A percentile compares a stretch with the other conserved stretches of the same genome.
These are phyloP conservation scores for Baryphthengus martii DNA, from an alignment of 2,113 vertebrate species.

Conservation along the genomic window DNA sequence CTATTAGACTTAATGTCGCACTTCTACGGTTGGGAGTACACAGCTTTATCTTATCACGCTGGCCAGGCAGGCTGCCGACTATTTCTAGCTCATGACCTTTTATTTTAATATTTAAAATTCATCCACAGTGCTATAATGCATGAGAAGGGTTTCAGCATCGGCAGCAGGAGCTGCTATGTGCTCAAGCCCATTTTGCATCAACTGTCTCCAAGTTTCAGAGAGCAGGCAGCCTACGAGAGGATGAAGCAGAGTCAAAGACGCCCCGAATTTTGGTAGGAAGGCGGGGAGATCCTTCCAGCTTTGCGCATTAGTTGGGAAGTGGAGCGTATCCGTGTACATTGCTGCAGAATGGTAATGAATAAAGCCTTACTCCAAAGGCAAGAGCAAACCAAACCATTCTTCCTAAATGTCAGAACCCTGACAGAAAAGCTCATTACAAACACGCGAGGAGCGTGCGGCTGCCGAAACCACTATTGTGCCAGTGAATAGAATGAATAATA, in stretches of 20 bases:
- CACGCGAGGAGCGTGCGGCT: not conserved
- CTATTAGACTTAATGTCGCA: conserved; percentile 17
- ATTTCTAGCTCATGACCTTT: conserved; percentile 40
- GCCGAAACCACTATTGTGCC: not conserved
- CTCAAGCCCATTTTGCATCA: accelerated
- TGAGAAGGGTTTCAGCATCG: not conserved
- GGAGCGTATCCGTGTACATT: not conserved
- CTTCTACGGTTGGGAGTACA: not conserved
- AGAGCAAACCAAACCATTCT: not conserved
- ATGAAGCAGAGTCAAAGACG: not conserved
- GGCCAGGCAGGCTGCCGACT: not conserved
- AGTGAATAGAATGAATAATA: conserved; percentile 12
- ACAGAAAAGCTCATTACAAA: not conserved
- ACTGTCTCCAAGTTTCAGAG: not conserved
- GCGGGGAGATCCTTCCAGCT: not conserved
- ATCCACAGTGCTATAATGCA: not conserved
- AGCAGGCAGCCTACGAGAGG: accelerated
- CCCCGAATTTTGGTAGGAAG: not conserved
- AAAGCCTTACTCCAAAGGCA: not conserved
- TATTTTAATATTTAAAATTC: conserved; percentile 55
- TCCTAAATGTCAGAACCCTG: not conserved
- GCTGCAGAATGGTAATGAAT: not conserved
- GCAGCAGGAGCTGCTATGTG: not conserved
- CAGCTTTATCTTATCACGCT: conserved; percentile 43
- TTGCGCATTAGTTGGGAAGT: not conserved